These are phyloP conservation scores for Acanthurus lineatus DNA, from an alignment of 2,797 vertebrate genomes.

Conservation along the genomic window DNA sequence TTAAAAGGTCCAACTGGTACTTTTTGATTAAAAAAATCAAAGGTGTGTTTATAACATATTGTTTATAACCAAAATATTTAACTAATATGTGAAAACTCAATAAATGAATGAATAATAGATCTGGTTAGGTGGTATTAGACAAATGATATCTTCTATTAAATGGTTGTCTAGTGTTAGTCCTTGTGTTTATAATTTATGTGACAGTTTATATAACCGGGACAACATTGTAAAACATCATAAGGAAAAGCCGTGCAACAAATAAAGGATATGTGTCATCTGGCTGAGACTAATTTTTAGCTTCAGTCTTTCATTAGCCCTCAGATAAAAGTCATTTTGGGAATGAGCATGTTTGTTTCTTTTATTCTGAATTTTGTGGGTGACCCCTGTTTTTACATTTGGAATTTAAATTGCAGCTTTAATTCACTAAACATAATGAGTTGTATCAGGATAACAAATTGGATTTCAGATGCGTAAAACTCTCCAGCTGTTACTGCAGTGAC, in stretches of 20 bases:
- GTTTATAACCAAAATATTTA: background rate
- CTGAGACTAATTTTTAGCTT: background rate
- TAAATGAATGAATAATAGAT: too few relatives aligned
- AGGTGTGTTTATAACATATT: background rate
- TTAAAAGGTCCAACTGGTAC: background rate
- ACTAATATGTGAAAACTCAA: background rate
- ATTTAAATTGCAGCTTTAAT: background rate
- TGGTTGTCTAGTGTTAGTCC: background rate
- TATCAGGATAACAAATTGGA: background rate
- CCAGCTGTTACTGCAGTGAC: background rate
- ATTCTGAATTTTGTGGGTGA: background rate
- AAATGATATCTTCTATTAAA: background rate
- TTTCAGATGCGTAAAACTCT: background rate
- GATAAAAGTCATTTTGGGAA: background rate
- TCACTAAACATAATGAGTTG: background rate
- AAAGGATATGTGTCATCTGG: too few relatives aligned
- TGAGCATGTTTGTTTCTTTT: background rate
- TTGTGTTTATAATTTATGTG: background rate
- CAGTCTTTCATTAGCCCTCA: background rate
- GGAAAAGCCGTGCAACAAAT: background rate
- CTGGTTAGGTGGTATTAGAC: too few relatives aligned
- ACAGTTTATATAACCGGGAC: background rate
- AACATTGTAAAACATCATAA: background rate
- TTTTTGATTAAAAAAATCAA: background rate
- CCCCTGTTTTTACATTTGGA: background rate